Conservation (phyloP, 92 coral and sea anemone genomes). For the Bergia sp. region DNA sequence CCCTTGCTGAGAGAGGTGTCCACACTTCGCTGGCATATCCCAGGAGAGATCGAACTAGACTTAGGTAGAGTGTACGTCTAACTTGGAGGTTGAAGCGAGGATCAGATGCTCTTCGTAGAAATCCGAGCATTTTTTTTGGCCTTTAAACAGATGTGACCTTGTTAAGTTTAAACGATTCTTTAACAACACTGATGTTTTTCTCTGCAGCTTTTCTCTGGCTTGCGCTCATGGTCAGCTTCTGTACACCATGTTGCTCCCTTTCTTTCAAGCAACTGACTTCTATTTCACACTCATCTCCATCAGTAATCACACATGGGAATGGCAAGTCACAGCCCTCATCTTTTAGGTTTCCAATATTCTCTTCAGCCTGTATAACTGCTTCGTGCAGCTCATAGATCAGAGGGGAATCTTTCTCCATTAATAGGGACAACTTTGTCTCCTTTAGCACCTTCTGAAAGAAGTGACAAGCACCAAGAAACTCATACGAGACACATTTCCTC, state of each 20-base stretch:
- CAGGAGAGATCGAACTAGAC: too few species aligned
- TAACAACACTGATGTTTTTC: constrained; percentile 41
- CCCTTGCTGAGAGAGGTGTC: too few species aligned
- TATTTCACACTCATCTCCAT: constrained; percentile 40
- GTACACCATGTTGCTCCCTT: constrained; percentile 39
- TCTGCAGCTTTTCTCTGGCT: constrained; percentile 40
- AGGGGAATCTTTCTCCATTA: constrained; percentile 30
- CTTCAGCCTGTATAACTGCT: constrained; percentile 38
- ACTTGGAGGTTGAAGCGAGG: too few species aligned
- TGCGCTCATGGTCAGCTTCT: constrained; percentile 35
- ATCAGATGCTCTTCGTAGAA: too few species aligned
- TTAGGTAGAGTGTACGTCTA: too few species aligned
- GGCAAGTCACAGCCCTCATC: constrained; percentile 39
- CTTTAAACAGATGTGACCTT: background rate
- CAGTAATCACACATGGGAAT: constrained; percentile 36
- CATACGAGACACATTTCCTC: constrained; percentile 33
- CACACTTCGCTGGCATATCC: too few species aligned
- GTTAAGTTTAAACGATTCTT: constrained; percentile 40
- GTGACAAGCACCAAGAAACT: constrained; percentile 42
- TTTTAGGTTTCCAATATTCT: constrained; percentile 29
- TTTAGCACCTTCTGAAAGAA: constrained; percentile 40
- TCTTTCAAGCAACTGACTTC: constrained; percentile 40
- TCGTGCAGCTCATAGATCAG: constrained; percentile 37
- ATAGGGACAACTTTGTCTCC: constrained; percentile 41
- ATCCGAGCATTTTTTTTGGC: too few species aligned